A percentile compares a stretch with the other conserved stretches of the same genome.
Evolutionary conservation across 2,888 invertebrate genomes (phyloP).

Genomic region (Gastracanthus pulcherrimus): DNA sequence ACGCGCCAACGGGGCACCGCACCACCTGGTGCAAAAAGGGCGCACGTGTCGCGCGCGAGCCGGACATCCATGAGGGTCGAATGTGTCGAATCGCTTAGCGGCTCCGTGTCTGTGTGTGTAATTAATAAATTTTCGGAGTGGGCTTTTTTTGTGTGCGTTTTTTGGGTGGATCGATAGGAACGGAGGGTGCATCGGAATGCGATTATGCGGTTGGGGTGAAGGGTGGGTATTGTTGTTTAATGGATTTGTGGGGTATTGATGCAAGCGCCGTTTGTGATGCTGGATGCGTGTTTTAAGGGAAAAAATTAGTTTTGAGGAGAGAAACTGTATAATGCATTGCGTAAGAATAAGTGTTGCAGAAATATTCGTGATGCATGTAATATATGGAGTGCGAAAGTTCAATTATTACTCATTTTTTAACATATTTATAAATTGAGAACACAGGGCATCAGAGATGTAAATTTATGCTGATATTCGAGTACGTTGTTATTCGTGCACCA

Average conservation of each 20-base stretch:
- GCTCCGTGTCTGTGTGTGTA: background rate
- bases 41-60: conserved; percentile 51
- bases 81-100: conserved; percentile 5
- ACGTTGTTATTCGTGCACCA: background rate
- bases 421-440: too few species aligned
- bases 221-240: background rate
- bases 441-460: background rate
- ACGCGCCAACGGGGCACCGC: conserved; percentile 5
- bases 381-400: too few species aligned
- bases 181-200: conserved; percentile 15
- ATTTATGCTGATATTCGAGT: background rate
- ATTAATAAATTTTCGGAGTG: conserved; percentile 44
- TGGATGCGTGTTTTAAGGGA: too few species aligned
- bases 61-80: conserved; percentile 39
- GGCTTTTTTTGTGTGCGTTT: background rate
- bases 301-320: too few species aligned
- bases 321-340: too few species aligned
- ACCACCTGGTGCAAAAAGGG: conserved; percentile 55
- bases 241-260: background rate
- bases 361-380: too few species aligned
- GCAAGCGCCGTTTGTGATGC: too few species aligned
- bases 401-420: too few species aligned
- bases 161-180: background rate
- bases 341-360: too few species aligned
- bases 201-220: background rate